Base-by-base conservation (phyloP, 23 tunicate genomes). In the Oikopleura dioica region DNA sequence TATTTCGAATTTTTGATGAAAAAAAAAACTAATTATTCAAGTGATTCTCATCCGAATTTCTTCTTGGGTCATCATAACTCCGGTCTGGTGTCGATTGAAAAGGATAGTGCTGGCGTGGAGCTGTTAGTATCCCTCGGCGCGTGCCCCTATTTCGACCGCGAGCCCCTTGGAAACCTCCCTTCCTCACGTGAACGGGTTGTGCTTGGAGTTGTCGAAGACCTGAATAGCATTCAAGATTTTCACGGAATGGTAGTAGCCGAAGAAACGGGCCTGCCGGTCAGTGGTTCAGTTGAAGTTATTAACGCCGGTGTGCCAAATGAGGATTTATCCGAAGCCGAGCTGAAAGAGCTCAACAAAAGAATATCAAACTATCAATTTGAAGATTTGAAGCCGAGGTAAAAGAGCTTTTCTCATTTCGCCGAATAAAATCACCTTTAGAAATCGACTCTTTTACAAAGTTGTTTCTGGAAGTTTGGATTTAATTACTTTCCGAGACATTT, bases 401-500 rank as follows among this genome's bases (percentile, higher is more conserved):
- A n/a, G n/a, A n/a, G n/a, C n/a, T n/a, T n/a, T n/a, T n/a, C n/a
- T n/a, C n/a, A n/a, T n/a, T n/a, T n/a, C n/a, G n/a, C n/a, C n/a
- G n/a, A n/a, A n/a, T n/a, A n/a, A n/a, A n/a, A n/a, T n/a, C n/a
- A n/a, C n/a, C 26, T 63, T 63, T 2, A 63, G 72, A 63, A 63
- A 63, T 63, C 72, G 72, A 63, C 33, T 63, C 5, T 31, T 12
- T 63, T 63, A 31, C 30, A 63, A 63, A 31, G 5, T 63, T 28
- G 26, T 63, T 63, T 63, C 72, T 63, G 72, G 72, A 23, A 12
- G 72, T 63, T 28, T 5, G 29, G 72, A 63, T 63, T 28, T 63
- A 28, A 63, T 63, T 2, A 63, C 72, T 12, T 16, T 23, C 26
- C 16, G 33, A 63, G 72, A 63, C 4, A 31, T 28, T 24, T 24